Percentiles rank a stretch among this genome's conserved stretches.
Evolutionary conservation across 2,888 invertebrate genomes (phyloP).

Genomic region (Cryptocheilus praepositus): DNA sequence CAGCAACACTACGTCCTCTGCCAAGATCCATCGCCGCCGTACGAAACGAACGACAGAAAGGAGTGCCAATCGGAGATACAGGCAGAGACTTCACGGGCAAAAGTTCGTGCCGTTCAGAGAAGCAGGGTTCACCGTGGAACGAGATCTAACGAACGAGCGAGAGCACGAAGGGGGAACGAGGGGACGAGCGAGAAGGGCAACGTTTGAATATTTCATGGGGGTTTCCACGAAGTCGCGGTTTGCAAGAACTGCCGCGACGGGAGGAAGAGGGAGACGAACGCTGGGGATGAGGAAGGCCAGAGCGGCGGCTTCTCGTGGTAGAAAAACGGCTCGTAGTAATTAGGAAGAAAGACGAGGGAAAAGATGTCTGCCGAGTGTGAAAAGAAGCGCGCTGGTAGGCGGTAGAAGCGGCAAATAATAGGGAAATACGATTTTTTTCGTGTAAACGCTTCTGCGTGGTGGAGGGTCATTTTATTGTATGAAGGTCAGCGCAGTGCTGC

Average conservation of each 20-base stretch:
- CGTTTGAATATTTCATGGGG: slow-evolving; percentile 67
- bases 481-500: too few species aligned
- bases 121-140: neutral
- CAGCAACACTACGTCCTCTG: too few species aligned
- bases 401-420: neutral
- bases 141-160: neutral
- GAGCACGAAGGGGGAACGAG: neutral
- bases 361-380: slow-evolving; percentile 58
- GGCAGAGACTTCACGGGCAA: neutral
- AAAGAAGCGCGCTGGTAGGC: slow-evolving; percentile 56
- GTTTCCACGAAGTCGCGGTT: slow-evolving; percentile 53
- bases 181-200: slow-evolving; percentile 15
- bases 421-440: too few species aligned
- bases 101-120: neutral
- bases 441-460: too few species aligned
- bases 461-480: too few species aligned
- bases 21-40: too few species aligned
- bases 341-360: slow-evolving; percentile 63
- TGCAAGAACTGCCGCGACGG: slow-evolving; percentile 28
- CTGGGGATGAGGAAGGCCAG: neutral
- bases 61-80: slow-evolving; percentile 1
- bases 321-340: slow-evolving; percentile 63
- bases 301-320: slow-evolving; percentile 24
- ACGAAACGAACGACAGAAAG: too few species aligned
- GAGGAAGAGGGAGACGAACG: slow-evolving; percentile 9